Evolutionary conservation across 2,888 invertebrate species (phyloP), one percentile per base, ranked within the genome.

Genomic region (Eupithecia dodoneata): DNA sequence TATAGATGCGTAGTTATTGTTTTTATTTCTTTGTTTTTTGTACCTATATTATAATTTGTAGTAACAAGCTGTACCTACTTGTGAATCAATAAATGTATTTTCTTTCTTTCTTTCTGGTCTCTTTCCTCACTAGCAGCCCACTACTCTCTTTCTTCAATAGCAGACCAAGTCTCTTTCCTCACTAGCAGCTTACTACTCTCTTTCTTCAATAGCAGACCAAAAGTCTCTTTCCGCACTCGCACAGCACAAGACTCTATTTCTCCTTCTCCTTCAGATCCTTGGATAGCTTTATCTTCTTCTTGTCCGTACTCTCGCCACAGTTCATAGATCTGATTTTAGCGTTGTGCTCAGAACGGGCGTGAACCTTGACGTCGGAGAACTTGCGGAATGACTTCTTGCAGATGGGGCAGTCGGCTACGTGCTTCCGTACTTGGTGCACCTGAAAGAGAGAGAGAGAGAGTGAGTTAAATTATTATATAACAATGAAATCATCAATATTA

Each of bases 321-420:
- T 66, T 66, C 5, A 49, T n/a, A 5, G 12, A 6, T 13, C 18
- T 18, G 5, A 70, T 30, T 5, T 45, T 13, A 2, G 47, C 12
- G 12, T 18, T 45, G 70, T 70, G 70, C 47, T 70, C 70, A 2
- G 18, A 4, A 0, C 70, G 45, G 4, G 70, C 70, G 70, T 70
- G 70, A 2, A n/a, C 9, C 30, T 13, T 70, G 3, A 70, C 70
- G 30, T 70, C 70, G 3, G 18, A 0, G 70, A 70, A 47, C 47
- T 70, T 70, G 18, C 70, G 70, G 47, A 70, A 70, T 2, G 70
- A 70, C 13, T 70, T 70, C 5, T 5, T 0, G 70, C 70, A 70
- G 70, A 70, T 70, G 5, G 70, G 70, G 15, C 70, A 70, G 70
- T 70, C 70, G 13, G 70, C 70, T 5, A 18, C 7, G 13, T 70